These are phyloP conservation scores for Pterois miles DNA, from an alignment of 2,797 vertebrate species.

Conservation along the genomic window DNA sequence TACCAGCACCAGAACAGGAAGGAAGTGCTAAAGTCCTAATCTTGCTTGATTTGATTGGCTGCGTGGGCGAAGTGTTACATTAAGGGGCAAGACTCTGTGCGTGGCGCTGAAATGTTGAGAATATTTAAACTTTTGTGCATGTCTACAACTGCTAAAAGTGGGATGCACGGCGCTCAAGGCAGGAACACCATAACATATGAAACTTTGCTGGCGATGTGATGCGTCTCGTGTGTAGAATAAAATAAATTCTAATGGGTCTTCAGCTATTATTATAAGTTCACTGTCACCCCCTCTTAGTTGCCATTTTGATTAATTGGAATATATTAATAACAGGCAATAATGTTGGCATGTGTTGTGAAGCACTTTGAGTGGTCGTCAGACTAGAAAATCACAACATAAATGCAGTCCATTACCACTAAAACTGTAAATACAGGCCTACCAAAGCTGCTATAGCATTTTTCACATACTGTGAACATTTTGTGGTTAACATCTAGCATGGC, in stretches of 20 bases:
- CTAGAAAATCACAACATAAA: neutral
- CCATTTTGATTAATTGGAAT: neutral
- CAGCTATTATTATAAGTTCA: neutral
- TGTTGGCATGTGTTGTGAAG: no score
- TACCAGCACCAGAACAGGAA: neutral
- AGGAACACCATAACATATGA: no score
- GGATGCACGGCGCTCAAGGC: no score
- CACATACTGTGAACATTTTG: neutral
- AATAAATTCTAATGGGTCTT: neutral
- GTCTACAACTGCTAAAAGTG: no score
- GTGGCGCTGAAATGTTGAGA: no score
- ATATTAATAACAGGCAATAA: neutral
- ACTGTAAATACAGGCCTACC: neutral
- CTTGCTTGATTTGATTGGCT: no score
- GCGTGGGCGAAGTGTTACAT: no score
- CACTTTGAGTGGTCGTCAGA: neutral
- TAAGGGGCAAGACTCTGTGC: no score
- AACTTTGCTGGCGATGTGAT: no score
- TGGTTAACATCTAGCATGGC: neutral
- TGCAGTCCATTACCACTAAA: neutral
- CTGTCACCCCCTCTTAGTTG: neutral
- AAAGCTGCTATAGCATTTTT: neutral
- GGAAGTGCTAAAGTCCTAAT: no score
- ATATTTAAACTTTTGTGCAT: no score
- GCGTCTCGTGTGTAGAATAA: no score